Percentiles rank a stretch among this genome's conserved stretches.
Evolutionary conservation across 2,797 vertebrate genomes (phyloP).

Genomic region (Semaprochilodus insignis): DNA sequence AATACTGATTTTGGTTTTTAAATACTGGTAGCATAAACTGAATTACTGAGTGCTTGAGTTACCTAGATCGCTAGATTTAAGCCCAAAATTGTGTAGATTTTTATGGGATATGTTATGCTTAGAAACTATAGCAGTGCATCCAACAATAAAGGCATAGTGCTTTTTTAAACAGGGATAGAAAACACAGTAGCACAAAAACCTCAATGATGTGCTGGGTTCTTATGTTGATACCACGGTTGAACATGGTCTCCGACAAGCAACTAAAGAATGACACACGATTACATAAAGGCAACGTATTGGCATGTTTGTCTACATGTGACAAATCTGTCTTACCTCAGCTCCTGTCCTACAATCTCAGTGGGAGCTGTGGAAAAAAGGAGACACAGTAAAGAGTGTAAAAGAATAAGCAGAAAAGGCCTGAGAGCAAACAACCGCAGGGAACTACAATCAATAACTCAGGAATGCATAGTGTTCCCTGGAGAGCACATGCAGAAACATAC

Average conservation of each 20-base stretch:
- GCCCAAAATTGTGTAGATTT: too few species aligned
- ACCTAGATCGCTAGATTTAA: too few species aligned
- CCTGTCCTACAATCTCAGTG: conserved; percentile 88
- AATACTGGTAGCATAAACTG: too few species aligned
- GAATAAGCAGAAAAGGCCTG: conserved; percentile 68
- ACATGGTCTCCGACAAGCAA: not conserved
- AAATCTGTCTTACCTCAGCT: conserved; percentile 85
- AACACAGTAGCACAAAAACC: not conserved
- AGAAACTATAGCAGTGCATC: too few species aligned
- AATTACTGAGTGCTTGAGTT: too few species aligned
- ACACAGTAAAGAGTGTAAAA: conserved; percentile 58
- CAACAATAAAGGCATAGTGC: not conserved
- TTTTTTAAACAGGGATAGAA: not conserved
- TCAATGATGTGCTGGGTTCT: not conserved
- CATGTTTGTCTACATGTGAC: conserved; percentile 24
- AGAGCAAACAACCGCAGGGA: conserved; percentile 66
- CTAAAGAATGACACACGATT: conserved; percentile 60
- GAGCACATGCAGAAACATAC: conserved; percentile 63
- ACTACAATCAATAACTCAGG: conserved; percentile 79
- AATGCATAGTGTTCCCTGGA: conserved; percentile 70
- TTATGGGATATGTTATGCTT: too few species aligned
- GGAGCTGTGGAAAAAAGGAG: conserved; percentile 76
- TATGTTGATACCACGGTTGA: not conserved
- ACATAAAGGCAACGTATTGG: conserved; percentile 52
- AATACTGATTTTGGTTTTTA: too few species aligned